These are phyloP conservation scores for Tapera naevia DNA, from an alignment of 2,797 vertebrate genomes.

Conservation along the genomic window DNA sequence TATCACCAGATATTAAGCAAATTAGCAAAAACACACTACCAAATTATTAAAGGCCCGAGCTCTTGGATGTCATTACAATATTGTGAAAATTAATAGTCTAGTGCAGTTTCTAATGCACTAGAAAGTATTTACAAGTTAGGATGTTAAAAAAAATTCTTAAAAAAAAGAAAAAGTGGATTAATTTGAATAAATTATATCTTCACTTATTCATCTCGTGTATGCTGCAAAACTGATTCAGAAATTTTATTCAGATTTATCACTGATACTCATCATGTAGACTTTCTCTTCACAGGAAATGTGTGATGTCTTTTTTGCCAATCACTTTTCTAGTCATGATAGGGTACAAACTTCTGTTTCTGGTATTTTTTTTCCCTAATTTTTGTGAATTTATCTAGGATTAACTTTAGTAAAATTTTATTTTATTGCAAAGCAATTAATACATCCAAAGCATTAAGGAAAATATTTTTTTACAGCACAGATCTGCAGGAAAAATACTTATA, in stretches of 20 bases:
- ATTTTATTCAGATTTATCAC: not conserved
- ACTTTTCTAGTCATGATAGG: not conserved
- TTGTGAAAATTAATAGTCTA: not conserved
- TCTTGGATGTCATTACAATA: not conserved
- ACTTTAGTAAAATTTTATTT: not conserved
- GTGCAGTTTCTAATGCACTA: not conserved
- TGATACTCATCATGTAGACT: rapidly evolving
- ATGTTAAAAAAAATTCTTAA: not conserved
- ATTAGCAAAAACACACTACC: not conserved
- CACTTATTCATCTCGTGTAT: not conserved
- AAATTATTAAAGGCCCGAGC: not conserved
- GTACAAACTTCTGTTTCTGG: not conserved
- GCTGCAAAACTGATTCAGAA: not conserved
- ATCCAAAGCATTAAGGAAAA: not conserved
- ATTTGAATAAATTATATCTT: not conserved
- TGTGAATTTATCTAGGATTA: not conserved
- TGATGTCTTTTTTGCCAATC: not conserved
- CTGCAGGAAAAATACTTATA: not conserved
- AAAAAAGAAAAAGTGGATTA: not conserved
- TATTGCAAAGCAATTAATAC: not conserved
- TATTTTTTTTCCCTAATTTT: not conserved
- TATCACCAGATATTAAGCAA: not conserved
- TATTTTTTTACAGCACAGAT: not conserved
- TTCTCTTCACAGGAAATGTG: not conserved
- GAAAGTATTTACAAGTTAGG: not conserved